Percentiles rank a stretch among this genome's conserved stretches.
These are phyloP conservation scores for Parthenolecanium corni DNA, from an alignment of 2,888 invertebrate genomes.

Conservation along the genomic window DNA sequence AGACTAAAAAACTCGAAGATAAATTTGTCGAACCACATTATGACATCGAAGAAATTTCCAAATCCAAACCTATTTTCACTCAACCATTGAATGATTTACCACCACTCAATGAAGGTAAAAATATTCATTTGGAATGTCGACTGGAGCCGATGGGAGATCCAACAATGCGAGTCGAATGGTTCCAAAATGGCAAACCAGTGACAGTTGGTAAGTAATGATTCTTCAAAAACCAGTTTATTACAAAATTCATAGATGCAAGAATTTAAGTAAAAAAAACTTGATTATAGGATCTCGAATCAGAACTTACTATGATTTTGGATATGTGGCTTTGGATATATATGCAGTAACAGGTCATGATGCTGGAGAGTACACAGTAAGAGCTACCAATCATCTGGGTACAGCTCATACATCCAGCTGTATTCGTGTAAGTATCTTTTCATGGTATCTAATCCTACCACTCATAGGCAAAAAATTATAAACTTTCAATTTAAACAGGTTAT, in stretches of 20 bases:
- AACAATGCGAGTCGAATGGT: constrained; percentile 91
- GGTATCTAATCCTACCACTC: not conserved
- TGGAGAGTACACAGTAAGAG: constrained; percentile 87
- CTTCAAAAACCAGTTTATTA: not conserved
- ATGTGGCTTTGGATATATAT: constrained; percentile 89
- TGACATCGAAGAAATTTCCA: constrained; percentile 81
- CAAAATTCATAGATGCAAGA: not conserved
- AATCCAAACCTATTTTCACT: constrained; percentile 87
- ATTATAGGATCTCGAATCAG: constrained; percentile 64
- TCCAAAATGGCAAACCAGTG: constrained; percentile 79
- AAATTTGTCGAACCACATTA: constrained; percentile 79
- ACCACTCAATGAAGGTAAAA: constrained; percentile 74
- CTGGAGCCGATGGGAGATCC: constrained; percentile 93
- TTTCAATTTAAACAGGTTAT: constrained; percentile 43
- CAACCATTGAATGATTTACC: constrained; percentile 79
- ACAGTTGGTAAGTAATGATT: constrained; percentile 54
- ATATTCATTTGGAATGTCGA: constrained; percentile 81
- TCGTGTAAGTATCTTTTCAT: constrained; percentile 42
- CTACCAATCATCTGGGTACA: constrained; percentile 84
- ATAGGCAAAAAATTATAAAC: not conserved
- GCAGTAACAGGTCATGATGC: constrained; percentile 88
- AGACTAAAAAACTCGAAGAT: constrained; percentile 75
- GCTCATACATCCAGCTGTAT: constrained; percentile 86
- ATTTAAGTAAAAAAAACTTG: too few relatives aligned
- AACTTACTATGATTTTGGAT: constrained; percentile 94